Base-by-base conservation (phyloP, 1,140 invertebrate genomes). In the Drosophila repletoides region DNA sequence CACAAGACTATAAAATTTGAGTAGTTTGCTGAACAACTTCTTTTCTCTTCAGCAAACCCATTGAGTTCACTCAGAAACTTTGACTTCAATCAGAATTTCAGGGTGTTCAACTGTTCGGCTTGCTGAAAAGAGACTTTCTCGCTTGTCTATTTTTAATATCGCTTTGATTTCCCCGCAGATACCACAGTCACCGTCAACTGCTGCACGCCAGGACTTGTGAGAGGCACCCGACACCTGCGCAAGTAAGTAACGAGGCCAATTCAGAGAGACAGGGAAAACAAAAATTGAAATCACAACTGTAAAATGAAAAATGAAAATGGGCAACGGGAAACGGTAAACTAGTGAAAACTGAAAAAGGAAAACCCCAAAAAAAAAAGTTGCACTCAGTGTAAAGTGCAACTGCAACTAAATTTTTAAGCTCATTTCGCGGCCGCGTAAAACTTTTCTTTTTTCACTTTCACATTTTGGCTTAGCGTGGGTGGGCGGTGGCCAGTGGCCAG, bases 151-250 rank as follows among this genome's bases (percentile, higher is more conserved):
- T 38, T 60, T 56, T 65, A 67, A 71, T 40, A 45, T 48, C 52
- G 12, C 15, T 7, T 45, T 77, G 61, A 69, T 71, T 88, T 67
- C 55, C 40, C 63, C 66, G 46, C 75, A 93, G 93, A 92, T 52
- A 92, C 93, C 40, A 91, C 92, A 43, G 92, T 96, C 7, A 94
- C 93, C 17, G 93, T 94, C 21, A 95, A 96, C 91, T 92, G 93
- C 68, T 91, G 95, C 5, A 93, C 95, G 90, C 95, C 95, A 29
- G 95, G 95, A 29, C 90, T 95, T 6, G 93, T 95, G 0, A 91
- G 94, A 40, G 91, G 94, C 21, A 93, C 93, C 22, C 90, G 93
- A 1, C 93, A 95, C 90, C 91, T 94, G 90, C 91, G 91, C 65
- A 91, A 84, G 89, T 90, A 86, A 88, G 89, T 90, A 56, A 40